Conservation (phyloP, 2,797 vertebrate species). For the Pseudopleuronectes americanus region DNA sequence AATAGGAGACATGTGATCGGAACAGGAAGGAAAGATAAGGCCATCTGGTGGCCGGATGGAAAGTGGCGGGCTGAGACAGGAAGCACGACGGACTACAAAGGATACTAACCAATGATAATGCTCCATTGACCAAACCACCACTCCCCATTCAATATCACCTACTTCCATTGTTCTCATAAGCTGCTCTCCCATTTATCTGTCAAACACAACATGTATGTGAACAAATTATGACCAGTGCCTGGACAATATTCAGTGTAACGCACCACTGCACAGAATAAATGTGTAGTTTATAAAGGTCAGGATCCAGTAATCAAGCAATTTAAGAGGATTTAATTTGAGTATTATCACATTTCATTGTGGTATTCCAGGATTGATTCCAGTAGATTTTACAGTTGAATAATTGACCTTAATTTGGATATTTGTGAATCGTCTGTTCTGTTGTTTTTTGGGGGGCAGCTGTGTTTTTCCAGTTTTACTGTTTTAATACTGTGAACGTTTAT, state of each 20-base stretch:
- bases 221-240: neutral
- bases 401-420: conserved; percentile 20
- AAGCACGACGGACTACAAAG: too few relatives aligned
- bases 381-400: conserved; percentile 17
- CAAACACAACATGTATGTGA: neutral
- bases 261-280: neutral
- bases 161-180: neutral
- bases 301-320: neutral
- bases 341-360: neutral
- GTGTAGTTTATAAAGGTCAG: neutral
- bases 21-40: neutral
- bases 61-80: neutral
- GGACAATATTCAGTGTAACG: neutral
- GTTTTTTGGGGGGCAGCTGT: conserved; percentile 8
- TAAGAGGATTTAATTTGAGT: neutral
- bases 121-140: too few relatives aligned
- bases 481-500: conserved; percentile 26
- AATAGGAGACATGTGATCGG: neutral
- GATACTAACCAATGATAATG: too few relatives aligned
- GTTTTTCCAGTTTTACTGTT: conserved; percentile 6
- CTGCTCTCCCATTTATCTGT: too few relatives aligned
- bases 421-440: conserved; percentile 13
- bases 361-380: conserved; percentile 7
- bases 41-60: neutral
- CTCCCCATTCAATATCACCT: neutral